A percentile compares a stretch with the other conserved stretches of the same genome.
These are phyloP conservation scores for Malurus leucopterus DNA, from an alignment of 2,797 vertebrate genomes.

Conservation along the genomic window DNA sequence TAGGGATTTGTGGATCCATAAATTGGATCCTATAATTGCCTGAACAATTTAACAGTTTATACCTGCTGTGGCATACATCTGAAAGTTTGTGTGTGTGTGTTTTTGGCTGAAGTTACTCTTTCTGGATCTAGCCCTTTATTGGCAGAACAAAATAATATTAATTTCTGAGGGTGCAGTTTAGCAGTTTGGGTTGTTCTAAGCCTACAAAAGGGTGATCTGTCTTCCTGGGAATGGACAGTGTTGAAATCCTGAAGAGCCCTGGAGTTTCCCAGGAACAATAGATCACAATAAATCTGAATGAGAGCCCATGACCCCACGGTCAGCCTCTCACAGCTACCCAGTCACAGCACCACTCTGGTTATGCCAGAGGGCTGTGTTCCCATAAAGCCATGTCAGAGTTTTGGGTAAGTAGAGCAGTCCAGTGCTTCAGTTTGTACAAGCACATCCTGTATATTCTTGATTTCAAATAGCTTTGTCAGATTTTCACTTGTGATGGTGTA, in stretches of 20 bases:
- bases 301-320: accelerated
- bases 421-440: not conserved
- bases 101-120: not conserved
- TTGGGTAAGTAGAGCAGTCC: not conserved
- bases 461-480: not conserved
- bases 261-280: not conserved
- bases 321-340: not conserved
- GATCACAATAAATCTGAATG: accelerated
- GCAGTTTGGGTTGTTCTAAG: not conserved
- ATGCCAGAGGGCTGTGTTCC: not conserved
- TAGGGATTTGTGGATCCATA: not conserved
- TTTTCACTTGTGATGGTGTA: not conserved
- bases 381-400: not conserved
- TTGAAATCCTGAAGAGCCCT: not conserved
- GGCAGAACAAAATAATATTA: not conserved
- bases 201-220: not conserved
- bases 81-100: not conserved
- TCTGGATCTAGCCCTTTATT: not conserved
- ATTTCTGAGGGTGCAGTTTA: not conserved
- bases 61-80: not conserved
- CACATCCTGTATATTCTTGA: not conserved
- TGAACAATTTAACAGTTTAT: not conserved
- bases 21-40: not conserved
- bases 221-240: not conserved
- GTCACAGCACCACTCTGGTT: not conserved